Percentiles rank a stretch among this genome's conserved stretches.
These are phyloP conservation scores for Myzus persicae DNA, from an alignment of 1,140 invertebrate genomes.

Conservation along the genomic window DNA sequence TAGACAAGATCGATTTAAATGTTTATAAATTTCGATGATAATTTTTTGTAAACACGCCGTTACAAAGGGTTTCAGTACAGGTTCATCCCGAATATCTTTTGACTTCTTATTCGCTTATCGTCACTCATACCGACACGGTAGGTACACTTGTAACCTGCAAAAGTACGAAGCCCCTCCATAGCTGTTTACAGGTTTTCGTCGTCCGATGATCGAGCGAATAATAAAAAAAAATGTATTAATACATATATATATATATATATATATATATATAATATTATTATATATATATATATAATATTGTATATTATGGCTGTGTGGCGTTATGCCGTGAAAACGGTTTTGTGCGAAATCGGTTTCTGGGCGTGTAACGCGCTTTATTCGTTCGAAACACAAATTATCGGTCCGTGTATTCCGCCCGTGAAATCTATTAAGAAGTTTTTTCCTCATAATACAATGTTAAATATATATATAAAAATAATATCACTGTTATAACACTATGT, in stretches of 20 bases:
- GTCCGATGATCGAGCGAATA: neutral
- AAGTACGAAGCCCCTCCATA: neutral
- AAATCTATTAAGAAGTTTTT: neutral
- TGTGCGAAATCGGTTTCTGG: constrained; percentile 17
- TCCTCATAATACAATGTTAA: neutral
- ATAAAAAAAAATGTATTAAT: neutral
- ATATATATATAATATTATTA: neutral
- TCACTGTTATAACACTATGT: neutral
- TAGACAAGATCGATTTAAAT: neutral
- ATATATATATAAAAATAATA: neutral
- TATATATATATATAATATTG: neutral
- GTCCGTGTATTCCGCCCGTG: neutral
- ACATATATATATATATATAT: neutral
- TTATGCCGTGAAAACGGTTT: neutral
- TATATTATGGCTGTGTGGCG: neutral
- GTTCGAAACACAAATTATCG: neutral
- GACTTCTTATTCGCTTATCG: neutral
- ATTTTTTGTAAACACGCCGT: neutral
- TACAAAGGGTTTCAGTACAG: neutral
- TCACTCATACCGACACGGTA: neutral
- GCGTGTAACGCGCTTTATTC: neutral
- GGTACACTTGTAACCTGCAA: neutral
- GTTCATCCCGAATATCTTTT: no score
- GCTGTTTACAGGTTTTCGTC: neutral
- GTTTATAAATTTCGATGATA: no score